Conservation (phyloP, 2,113 vertebrate genomes). For the Phalacrocorax aristotelis region DNA sequence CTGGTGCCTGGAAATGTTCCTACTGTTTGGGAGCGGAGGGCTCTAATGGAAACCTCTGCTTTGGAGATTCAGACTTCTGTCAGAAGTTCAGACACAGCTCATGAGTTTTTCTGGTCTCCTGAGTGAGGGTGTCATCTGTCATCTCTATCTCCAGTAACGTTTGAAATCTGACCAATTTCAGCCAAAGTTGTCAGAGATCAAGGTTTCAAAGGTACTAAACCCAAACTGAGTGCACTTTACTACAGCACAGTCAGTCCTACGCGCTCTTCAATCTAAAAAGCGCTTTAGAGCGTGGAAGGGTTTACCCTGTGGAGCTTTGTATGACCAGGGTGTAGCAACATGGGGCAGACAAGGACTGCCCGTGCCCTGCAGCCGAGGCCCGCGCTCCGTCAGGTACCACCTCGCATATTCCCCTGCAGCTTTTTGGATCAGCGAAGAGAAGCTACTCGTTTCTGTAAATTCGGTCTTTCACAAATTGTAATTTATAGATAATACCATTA, state of each 20-base stretch:
- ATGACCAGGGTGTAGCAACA: rapidly evolving
- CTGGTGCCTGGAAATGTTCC: background rate
- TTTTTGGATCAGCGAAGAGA: rapidly evolving
- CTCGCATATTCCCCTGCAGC: rapidly evolving
- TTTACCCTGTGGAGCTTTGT: background rate
- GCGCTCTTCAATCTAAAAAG: background rate
- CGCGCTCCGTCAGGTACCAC: rapidly evolving
- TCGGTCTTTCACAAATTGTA: background rate
- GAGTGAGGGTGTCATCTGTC: background rate
- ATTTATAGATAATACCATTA: background rate
- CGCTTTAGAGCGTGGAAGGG: rapidly evolving
- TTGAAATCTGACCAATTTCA: background rate
- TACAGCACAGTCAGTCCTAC: background rate
- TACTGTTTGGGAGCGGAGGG: background rate
- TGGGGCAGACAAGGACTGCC: background rate
- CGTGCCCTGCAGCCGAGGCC: background rate
- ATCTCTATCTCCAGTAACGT: background rate
- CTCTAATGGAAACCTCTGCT: background rate
- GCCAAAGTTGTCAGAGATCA: background rate
- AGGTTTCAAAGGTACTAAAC: background rate
- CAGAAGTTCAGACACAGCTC: background rate
- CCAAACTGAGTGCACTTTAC: background rate
- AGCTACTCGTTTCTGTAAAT: background rate
- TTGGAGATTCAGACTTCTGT: background rate
- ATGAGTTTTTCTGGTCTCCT: background rate